Base-by-base conservation (phyloP, 2,113 vertebrate species). In the Paradisaea rubra region DNA sequence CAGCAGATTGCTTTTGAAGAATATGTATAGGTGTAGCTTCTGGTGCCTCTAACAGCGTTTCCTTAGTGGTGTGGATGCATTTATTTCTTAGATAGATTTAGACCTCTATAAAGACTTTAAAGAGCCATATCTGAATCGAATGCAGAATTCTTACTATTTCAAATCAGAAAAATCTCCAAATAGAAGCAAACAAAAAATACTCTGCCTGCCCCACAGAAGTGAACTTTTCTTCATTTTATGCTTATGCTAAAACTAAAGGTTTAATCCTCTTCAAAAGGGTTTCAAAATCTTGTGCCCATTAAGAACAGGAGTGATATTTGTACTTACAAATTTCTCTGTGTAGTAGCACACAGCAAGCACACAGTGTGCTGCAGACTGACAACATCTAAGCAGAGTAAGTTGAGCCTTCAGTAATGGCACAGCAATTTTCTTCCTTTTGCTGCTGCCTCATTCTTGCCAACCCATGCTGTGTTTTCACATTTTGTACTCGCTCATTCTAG, bases 391-490 rank as follows among this genome's bases (percentile, higher is more conserved):
- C 17, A 49, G 27, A 68, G 16, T 66, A 84, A 87, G 31, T 39
- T 31, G 61, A 87, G 49, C 69, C 44, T 84, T 84, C 69, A 71
- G 41, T 76, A 83, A 89, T 41, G 9, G n/a, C 35, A 42, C 6
- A 53, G 22, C 19, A 87, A 94, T 87, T 94, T 89, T 1, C 33
- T 91, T 83, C n/a, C 45, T 92, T 80, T 93, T 92, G 65, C 31
- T 88, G 31, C 39, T 85, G 42, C 52, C 37, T 89, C 44, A 56
- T 85, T 81, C 41, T 84, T 79, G 27, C 53, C 78, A 79, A 4
- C 16, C 30, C 44, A 44, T 56, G n/a, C 77, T 87, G 49, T 89
- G 77, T 91, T 95, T 94, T 79, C 35, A 59, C 42, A 63, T 92
- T 86, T 77, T 57, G 19, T n/a, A 57, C 18, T 49, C 31, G 33